A percentile compares a stretch with the other conserved stretches of the same genome.
Evolutionary conservation across 2,888 invertebrate genomes (phyloP).

Genomic region (Bellardia bayeri): DNA sequence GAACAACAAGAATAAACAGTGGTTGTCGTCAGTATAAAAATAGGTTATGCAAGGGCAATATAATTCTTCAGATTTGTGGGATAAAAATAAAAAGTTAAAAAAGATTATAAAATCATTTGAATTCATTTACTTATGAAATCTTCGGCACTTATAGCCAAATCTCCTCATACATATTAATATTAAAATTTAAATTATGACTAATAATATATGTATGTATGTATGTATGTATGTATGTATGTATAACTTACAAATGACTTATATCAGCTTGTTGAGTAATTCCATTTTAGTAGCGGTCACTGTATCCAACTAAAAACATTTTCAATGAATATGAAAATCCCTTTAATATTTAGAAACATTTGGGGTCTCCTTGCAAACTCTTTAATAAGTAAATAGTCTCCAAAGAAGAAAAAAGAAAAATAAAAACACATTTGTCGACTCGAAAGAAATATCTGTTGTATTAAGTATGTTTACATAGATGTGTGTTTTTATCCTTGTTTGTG

Average conservation of each 20-base stretch:
- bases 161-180: too few species aligned
- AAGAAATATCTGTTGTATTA: background rate
- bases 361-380: constrained; percentile 42
- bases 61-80: background rate
- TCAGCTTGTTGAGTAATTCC: too few species aligned
- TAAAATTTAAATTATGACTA: too few species aligned
- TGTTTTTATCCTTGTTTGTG: constrained; percentile 10
- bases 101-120: background rate
- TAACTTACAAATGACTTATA: too few species aligned
- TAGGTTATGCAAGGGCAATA: background rate
- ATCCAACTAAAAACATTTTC: background rate
- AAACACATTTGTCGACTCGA: background rate
- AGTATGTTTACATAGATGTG: background rate
- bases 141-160: too few species aligned
- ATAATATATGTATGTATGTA: too few species aligned
- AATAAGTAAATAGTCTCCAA: constrained; percentile 50
- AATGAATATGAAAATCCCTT: constrained; percentile 33
- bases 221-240: too few species aligned
- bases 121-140: too few species aligned
- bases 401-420: background rate
- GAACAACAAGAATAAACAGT: constrained; percentile 19
- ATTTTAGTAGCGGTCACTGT: background rate
- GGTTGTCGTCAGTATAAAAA: constrained; percentile 2
- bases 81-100: background rate
- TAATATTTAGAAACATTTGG: constrained; percentile 51